Evolutionary conservation across 2,113 vertebrate genomes (phyloP), one percentile per base, ranked within the genome.

Genomic region (Archocentrus centrarchus): DNA sequence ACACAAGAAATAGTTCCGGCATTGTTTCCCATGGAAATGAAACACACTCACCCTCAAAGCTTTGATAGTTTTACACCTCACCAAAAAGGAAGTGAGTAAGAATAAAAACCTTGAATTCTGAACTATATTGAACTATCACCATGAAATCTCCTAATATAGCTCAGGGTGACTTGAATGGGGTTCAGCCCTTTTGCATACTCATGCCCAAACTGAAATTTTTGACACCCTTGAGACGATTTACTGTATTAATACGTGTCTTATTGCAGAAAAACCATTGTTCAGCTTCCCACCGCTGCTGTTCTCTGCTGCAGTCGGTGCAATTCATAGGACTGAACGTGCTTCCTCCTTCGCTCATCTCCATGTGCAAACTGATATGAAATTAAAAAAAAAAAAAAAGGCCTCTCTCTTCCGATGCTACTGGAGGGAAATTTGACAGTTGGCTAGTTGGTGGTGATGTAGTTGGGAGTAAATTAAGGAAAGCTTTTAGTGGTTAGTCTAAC

Each of bases 401-500:
- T 70, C 37, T 59, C 53, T 82, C 35, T 64, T 20, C 24, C 24
- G 6, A n/a, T 77, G 41, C 44, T n/a, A 11, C 66, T 59, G 59
- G 41, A 59, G 59, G 79, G 59, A 27, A 10, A 62, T 47, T 73
- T 63, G 35, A 17, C 3, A 3, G 61, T 59, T 30, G 37, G 30
- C 53, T 83, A 6, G 62, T 57, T 55, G 11, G 30, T 78, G 68
- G 39, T 77, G 62, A 86, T 85, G 39, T 37, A 85, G 37, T 11
- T 64, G 47, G 32, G 59, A 57, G 47, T 64, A 35, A 41, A 77
- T 68, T 39, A 79, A 76, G 59, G 20, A 37, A 66, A 22, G 41
- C 50, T 76, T 88, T 86, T 78, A 75, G 70, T 77, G 17, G 73
- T 82, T 84, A 76, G 55, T 59, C 83, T 81, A 82, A 79, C 13